Evolutionary conservation across 1,140 invertebrate genomes (phyloP), one percentile per base, ranked within the genome.

Genomic region (Hermetia illucens): DNA sequence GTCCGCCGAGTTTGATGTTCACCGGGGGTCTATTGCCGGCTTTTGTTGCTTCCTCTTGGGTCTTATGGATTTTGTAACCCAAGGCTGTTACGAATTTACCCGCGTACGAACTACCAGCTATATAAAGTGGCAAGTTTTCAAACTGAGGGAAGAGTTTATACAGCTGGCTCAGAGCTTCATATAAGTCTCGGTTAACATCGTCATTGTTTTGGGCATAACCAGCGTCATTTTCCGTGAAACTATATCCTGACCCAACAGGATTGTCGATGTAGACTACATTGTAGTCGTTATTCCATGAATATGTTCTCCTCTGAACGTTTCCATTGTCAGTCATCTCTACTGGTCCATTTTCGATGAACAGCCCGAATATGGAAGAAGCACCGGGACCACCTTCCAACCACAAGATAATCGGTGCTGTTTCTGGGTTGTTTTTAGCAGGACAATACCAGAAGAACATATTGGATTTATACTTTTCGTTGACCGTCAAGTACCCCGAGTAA

Each of bases 361-460:
- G 58, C 0, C 83, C 86, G 50, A 76, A 83, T 18, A 91, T 54
- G 0, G 83, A 86, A 1, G 79, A 73, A 5, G 75, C 73, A 0
- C 87, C 87, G 1, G 87, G 88, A 8, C 82, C 74, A 4, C 77
- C 87, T 65, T 91, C 83, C 1, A 91, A 68, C 87, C 87, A 92
- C 12, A 91, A 55, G 10, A 89, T 62, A 42, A 89, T 71, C 1
- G 85, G 84, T 3, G 76, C 77, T 47, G 66, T 53, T 13, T 58
- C 48, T 1, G 58, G 44, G 21, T 60, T 52, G 6, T 59, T 51
- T 33, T 68, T 55, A 0, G 82, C 75, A 1, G 83, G 84, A 53
- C 89, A 90, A 48, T 84, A 90, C 86, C 86, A 90, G 58, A 89
- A 89, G 63, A 85, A 90, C 44, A 88, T 68, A 52, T 89, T 88